phyloP scores from a whole-genome alignment of 2,113 vertebrate species.

The Pachyramphus minor region DNA sequence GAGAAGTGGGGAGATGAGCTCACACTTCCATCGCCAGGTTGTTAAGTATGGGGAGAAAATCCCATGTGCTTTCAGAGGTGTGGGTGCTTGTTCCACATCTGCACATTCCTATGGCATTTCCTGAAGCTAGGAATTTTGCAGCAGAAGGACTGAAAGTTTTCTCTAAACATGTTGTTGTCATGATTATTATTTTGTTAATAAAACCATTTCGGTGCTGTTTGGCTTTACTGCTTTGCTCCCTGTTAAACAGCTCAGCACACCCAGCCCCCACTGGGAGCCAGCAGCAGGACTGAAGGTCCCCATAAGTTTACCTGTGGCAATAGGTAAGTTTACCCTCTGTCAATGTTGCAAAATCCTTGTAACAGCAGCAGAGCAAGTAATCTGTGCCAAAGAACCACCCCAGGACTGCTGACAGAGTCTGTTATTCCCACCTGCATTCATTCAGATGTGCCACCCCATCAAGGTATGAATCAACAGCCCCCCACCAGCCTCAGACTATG shows the following conservation, averaged over 20 bases:
- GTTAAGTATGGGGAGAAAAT: not conserved
- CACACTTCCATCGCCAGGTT: not conserved
- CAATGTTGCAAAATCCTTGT: not conserved
- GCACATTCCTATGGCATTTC: not conserved
- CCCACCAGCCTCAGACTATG: not conserved
- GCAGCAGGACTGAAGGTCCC: not conserved
- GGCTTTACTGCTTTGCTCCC: not conserved
- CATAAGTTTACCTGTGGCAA: not conserved
- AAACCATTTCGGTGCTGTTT: not conserved
- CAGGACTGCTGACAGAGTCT: not conserved
- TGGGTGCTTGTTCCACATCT: too few relatives aligned
- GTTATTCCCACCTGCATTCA: not conserved
- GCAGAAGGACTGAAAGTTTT: not conserved
- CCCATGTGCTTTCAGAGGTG: not conserved
- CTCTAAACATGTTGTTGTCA: not conserved
- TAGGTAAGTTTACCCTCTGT: not conserved
- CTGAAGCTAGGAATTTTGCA: not conserved
- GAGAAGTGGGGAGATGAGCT: not conserved
- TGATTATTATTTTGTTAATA: not conserved
- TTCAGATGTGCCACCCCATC: fast-evolving
- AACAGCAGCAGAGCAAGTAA: not conserved
- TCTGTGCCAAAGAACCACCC: not conserved
- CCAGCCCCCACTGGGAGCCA: not conserved
- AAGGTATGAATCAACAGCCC: not conserved
- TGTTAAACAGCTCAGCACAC: not conserved